Evolutionary conservation across 2,888 invertebrate genomes (phyloP), one percentile per base, ranked within the genome.

Genomic region (Sturmia bella): DNA sequence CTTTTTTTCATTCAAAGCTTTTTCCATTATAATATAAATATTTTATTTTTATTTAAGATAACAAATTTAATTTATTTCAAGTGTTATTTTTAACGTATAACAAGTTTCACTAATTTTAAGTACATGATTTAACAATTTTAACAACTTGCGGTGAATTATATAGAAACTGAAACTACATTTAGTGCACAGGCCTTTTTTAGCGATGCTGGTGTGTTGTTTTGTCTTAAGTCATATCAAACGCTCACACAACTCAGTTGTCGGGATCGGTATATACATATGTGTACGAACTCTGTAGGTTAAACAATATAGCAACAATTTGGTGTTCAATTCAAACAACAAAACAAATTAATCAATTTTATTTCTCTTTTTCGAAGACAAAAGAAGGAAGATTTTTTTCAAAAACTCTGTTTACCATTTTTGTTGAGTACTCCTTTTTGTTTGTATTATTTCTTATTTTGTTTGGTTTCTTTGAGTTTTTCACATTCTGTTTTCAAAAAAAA

Each of bases 91-190:
- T 70, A 73, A 52, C 73, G 78, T 79, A 59, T 50, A 72, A 56
- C 19, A 48, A 19, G 15, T 52, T 13, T 32, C 56, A 63, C 7
- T 59, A 73, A 52, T 59, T 59, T 73, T 72, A 78, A 78, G 72
- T 45, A n/a, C n/a, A n/a, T n/a, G n/a, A 57, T 48, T 27, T 37
- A 56, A 39, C 5, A 57, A 48, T 57, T n/a, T 13, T 50, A 63
- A 57, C 54, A 78, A 82, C 82, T 85, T 87, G 88, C 88, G 87
- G 88, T 88, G 88, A 86, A 84, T 87, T 87, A 84, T 86, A 86
- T 85, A 87, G 85, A 86, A 85, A 80, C 68, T 68, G 85, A 86
- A 85, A 80, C 68, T 68, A 79, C 45, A 70, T 63, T 73, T 24
- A 79, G 50, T 75, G 73, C 81, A 77, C 77, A 74, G 45, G 64